phyloP scores from a whole-genome alignment of 2,797 vertebrate genomes.

The Hemibagrus guttatus region DNA sequence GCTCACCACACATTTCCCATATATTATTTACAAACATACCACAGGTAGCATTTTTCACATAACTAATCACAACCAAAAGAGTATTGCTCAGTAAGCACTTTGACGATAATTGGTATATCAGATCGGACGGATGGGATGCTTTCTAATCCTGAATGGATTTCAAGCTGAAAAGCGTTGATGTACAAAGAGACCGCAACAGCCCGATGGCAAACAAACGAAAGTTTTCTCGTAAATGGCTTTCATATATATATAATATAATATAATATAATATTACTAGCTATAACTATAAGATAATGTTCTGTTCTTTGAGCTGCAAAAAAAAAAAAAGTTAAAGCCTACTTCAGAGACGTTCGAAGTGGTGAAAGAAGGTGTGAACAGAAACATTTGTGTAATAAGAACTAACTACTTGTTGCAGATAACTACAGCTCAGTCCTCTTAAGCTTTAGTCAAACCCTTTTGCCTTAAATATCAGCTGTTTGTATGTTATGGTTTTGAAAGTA shows the following conservation, averaged over 20 bases:
- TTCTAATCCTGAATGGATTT: not conserved
- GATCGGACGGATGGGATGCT: not conserved
- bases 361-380: not conserved
- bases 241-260: not conserved
- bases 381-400: not conserved
- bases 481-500: conserved; percentile 53
- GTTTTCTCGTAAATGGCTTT: conserved; percentile 14
- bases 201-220: not conserved
- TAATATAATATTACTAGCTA: conserved; percentile 13
- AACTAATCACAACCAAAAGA: conserved; percentile 41
- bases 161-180: not conserved
- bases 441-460: conserved; percentile 67
- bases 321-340: not conserved
- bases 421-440: conserved; percentile 44
- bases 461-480: conserved; percentile 65
- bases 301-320: not conserved
- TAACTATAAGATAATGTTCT: conserved; percentile 8
- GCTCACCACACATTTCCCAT: conserved; percentile 24
- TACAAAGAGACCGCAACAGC: not conserved
- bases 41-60: conserved; percentile 30
- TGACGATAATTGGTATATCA: conserved; percentile 9
- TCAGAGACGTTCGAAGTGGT: not conserved
- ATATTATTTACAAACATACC: not conserved
- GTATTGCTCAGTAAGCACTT: conserved; percentile 42
- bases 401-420: conserved; percentile 13